A percentile compares a stretch with the other conserved stretches of the same genome.
Evolutionary conservation across 2,888 invertebrate genomes (phyloP).

Genomic region (Oscheius sp.): DNA sequence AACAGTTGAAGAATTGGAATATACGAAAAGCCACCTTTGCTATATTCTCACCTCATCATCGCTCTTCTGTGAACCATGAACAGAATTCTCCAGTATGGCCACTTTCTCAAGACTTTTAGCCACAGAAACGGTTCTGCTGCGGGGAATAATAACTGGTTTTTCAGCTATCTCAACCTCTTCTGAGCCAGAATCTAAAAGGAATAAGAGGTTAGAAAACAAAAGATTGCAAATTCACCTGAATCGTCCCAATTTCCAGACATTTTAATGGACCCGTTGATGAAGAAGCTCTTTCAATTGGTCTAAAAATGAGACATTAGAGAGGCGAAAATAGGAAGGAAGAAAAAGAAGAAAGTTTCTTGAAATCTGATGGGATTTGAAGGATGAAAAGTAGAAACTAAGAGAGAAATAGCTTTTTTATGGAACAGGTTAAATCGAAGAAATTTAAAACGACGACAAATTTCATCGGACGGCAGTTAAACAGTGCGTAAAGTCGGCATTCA

Average conservation of each 20-base stretch:
- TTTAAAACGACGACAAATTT: background rate
- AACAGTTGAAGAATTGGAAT: no score
- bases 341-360: background rate
- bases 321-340: background rate
- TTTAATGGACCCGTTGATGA: background rate
- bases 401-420: background rate
- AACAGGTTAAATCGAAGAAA: background rate
- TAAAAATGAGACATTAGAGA: background rate
- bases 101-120: constrained; percentile 57
- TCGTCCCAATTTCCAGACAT: constrained; percentile 42
- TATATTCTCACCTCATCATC: no score
- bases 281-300: background rate
- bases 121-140: constrained; percentile 53
- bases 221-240: constrained; percentile 27
- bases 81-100: constrained; percentile 51
- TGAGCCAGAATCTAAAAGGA: constrained; percentile 52
- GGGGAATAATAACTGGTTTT: constrained; percentile 53
- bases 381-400: background rate
- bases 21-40: no score
- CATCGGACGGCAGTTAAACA: background rate
- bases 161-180: constrained; percentile 55
- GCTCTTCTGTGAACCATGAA: constrained; percentile 50
- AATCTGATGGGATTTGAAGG: background rate
- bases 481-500: no score
- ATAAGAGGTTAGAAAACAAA: no score